Evolutionary conservation across 23 tunicate genomes (phyloP), one percentile per base, ranked within the genome.

Genomic region (Clavelina lepadiformis): DNA sequence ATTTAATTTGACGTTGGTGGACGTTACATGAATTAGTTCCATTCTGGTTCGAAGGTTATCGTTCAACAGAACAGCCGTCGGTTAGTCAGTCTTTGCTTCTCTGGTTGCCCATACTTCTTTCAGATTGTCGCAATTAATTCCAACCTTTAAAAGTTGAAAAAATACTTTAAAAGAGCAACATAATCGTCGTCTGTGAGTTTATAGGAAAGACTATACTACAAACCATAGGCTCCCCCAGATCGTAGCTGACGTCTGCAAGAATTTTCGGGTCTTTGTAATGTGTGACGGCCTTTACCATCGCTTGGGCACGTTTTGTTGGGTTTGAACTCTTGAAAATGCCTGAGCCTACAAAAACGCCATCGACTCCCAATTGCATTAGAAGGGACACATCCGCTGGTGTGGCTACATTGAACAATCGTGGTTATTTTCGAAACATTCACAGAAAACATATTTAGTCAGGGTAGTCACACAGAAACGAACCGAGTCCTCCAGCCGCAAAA

Each of bases 281-380:
- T 20, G 63, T 59, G 5, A 84, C 93, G 38, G 93, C 83, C 46
- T 76, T 61, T 26, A 61, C 93, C 93, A 84, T 84, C 44, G 93
- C 93, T 28, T 63, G 52, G 2, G 83, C 93, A 29, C 93, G 76
- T 35, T 77, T 84, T 38, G 51, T 73, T 0, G 93, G 93, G 46
- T 49, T 24, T 27, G 46, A 35, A 35, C 93, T 84, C 44, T 84
- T 84, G 50, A 84, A 84, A 26, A 84, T 84, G 5, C 93, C 93
- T 1, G 93, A 84, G n/a, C 93, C 93, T 1, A 84, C 93, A 62
- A 84, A 84, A 3, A 84, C 93, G 8, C 93, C 93, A 37, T 84
- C 93, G 11, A 84, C 93, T 6, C 93, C 93, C 27, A 84, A 56
- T 38, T 84, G 93, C 93, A 84, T 84, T 57, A 84, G 58, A 73